A percentile compares a stretch with the other conserved stretches of the same genome.
Evolutionary conservation across 1,140 invertebrate species (phyloP).

Genomic region (Ericerus pela): DNA sequence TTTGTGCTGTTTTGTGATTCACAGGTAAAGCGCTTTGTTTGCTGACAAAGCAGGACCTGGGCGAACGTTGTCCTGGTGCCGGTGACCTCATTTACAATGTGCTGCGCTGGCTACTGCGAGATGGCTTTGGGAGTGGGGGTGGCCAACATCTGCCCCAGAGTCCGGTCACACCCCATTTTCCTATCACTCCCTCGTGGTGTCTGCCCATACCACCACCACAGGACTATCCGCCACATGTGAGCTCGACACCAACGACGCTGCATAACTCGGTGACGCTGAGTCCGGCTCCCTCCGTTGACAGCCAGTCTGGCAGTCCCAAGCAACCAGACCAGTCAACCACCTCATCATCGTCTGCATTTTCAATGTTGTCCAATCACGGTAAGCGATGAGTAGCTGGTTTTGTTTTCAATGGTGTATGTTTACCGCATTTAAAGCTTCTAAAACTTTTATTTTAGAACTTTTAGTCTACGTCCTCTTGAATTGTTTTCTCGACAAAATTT

Average conservation of each 20-base stretch:
- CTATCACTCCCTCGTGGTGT: conserved; percentile 32
- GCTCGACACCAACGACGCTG: conserved; percentile 39
- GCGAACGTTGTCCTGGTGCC: conserved; percentile 74
- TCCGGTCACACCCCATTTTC: conserved; percentile 69
- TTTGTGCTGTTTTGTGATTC: conserved; percentile 21
- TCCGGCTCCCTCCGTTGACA: conserved; percentile 74
- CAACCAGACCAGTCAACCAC: conserved; percentile 9
- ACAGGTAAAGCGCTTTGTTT: conserved; percentile 77
- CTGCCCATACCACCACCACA: conserved; percentile 53
- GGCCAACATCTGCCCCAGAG: conserved; percentile 68
- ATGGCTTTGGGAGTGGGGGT: conserved; percentile 64
- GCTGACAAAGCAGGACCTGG: conserved; percentile 74
- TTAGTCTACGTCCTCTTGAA: no score
- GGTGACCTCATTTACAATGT: conserved; percentile 89
- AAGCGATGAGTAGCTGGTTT: no score
- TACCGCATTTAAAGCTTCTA: no score
- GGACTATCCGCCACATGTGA: conserved; percentile 11
- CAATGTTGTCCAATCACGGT: neutral
- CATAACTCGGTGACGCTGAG: conserved; percentile 71
- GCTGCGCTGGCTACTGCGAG: conserved; percentile 68
- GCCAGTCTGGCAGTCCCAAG: conserved; percentile 60
- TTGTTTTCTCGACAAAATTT: no score
- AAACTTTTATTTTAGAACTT: no score
- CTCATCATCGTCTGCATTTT: conserved; percentile 5
- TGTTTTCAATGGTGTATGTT: no score